Base-by-base conservation (phyloP, 2,888 invertebrate species). In the Lycophotia porphyrea region DNA sequence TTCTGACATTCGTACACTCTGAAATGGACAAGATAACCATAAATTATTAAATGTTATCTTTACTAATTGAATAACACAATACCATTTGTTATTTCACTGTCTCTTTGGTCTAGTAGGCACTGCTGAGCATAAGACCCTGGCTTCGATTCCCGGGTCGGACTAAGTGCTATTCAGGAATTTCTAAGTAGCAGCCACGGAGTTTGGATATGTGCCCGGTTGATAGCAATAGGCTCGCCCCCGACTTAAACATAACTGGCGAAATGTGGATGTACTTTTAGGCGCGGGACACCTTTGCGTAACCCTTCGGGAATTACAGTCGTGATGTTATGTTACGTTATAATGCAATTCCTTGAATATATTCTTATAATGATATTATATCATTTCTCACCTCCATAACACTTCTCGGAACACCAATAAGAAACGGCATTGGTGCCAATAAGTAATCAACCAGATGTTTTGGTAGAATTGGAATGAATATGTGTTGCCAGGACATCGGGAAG, bases 401-500 rank as follows among this genome's bases (percentile, higher is more conserved):
- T 84, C 98, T 97, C 85, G 99, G 99, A 82, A 99, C 99, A 80
- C 99, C 99, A 91, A 99, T 99, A 66, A 99, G 97, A 96, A 98
- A 99, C 66, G 99, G 99, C 99, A 99, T 99, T 1, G 99, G 99
- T 24, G 99, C 99, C 88, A 98, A 97, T 85, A 99, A 96, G 94
- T 99, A 99, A 94, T 99, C 99, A 86, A 98, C 98, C 81, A 99
- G 97, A 91, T 98, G 97, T 93, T 98, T 97, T 36, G 99, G 99
- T 90, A 99, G 96, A 87, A 99, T 98, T 71, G 99, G 99, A 94
- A 99, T 99, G 94, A 98, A 99, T 91, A 99, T 99, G 91, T 99
- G 99, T 95, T 99, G 99, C 99, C 99, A 99, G 87, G 98, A 98
- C 99, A 99, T 99, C 1, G 99, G 99, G 95, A 99, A 99, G 61